phyloP scores from a whole-genome alignment of 2,113 vertebrate genomes.

The Pungitius pungitius region DNA sequence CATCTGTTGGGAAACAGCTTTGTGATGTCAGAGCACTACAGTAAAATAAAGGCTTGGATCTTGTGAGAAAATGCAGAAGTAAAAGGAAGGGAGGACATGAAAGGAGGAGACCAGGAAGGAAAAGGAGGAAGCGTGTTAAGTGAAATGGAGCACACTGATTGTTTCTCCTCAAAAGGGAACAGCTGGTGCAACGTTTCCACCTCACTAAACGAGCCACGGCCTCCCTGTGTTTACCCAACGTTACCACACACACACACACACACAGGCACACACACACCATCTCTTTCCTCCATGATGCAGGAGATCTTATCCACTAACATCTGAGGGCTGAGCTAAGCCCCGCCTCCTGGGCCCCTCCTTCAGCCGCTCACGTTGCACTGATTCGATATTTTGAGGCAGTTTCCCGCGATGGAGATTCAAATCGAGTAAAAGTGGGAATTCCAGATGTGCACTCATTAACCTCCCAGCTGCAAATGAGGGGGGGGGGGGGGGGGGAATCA shows the following conservation, averaged over 20 bases:
- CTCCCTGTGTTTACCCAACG: background rate
- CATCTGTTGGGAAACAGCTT: background rate
- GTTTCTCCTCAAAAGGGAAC: constrained; percentile 39
- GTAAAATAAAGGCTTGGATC: background rate
- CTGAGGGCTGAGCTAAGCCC: constrained; percentile 6
- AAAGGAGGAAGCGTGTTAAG: background rate
- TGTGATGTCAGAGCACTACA: background rate
- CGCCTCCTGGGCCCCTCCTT: background rate
- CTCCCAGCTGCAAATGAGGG: constrained; percentile 27
- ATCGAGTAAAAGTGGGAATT: background rate
- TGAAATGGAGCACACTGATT: constrained; percentile 32
- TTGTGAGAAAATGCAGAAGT: background rate
- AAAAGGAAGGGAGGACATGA: background rate
- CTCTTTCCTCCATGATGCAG: constrained; percentile 12
- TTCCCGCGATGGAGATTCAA: background rate
- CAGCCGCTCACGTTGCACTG: no score
- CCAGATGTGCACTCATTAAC: constrained; percentile 32
- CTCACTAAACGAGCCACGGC: constrained; percentile 23
- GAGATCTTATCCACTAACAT: constrained; percentile 37
- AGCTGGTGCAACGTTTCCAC: constrained; percentile 60
- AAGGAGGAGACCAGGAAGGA: background rate
- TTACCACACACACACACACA: constrained; percentile 29
- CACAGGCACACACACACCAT: constrained; percentile 19
- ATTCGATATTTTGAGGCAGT: background rate
- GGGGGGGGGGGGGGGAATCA: no score